Base-by-base conservation (phyloP, 1,140 invertebrate species). In the Lepidotrigona ventralis region DNA sequence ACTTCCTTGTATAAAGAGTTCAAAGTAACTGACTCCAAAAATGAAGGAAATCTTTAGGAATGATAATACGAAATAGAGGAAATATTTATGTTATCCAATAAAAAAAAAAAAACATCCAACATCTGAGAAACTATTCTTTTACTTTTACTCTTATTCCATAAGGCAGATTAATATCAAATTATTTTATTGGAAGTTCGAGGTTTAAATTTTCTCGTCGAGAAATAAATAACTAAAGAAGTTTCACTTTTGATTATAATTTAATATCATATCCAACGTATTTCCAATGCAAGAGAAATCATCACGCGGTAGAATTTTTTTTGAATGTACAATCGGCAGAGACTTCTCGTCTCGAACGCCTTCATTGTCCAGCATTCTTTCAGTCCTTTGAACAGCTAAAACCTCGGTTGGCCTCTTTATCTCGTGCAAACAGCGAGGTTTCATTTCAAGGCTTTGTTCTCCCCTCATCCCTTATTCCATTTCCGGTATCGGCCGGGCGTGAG, bases 401-500 rank as follows among this genome's bases (percentile, higher is more conserved):
- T 54, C 81, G 66, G 75, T 6, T 69, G 21, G 54, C 76, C 81
- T 76, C 75, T 83, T 83, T 83, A 83, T 83, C 81, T 83, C 51
- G 66, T 51, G 54, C 81, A 83, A 83, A 83, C 81, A 83, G 66
- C 26, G 33, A 83, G 76, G 53, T 83, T 76, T 83, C 81, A 83
- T 83, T 83, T 78, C 81, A 83, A 66, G 46, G 74, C 81, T 83
- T 83, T 83, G 75, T 83, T 58, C 66, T 53, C 46, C 29, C 74
- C 74, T 83, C 81, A 63, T 83, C 66, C 66, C 81, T 83, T 83
- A 83, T 83, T 83, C 81, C 75, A 78, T 83, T 83, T 60, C 75
- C 66, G 81, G 81, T 78, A 78, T 83, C 81, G 54, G 21, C 17
- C 74, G 56, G 53, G 54, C 29, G 74, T 63, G 39, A 26, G 53